Evolutionary conservation across 1,140 invertebrate species (phyloP).

Genomic region (Rhagoletis zephyria): DNA sequence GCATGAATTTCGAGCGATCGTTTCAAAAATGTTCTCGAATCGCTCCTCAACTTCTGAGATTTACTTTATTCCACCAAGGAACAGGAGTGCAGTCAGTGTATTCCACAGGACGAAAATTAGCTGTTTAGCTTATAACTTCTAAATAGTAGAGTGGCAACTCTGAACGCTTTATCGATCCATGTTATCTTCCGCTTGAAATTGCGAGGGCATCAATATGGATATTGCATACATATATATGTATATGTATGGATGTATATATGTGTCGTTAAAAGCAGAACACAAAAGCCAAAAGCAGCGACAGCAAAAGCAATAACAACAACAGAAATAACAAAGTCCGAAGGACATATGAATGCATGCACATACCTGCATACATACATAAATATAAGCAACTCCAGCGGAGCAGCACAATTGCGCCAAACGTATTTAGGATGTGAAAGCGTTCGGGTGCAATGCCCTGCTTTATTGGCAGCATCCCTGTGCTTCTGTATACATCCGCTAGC

Average conservation of each 20-base stretch:
- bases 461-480: slow-evolving; percentile 26
- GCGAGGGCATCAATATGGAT: neutral
- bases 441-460: slow-evolving; percentile 72
- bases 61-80: no score
- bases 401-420: slow-evolving; percentile 57
- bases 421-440: slow-evolving; percentile 60
- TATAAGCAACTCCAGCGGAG: slow-evolving; percentile 56
- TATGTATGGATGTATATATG: neutral
- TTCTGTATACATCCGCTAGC: neutral
- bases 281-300: neutral
- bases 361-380: neutral
- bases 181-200: neutral
- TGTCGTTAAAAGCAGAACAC: neutral
- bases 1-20: no score
- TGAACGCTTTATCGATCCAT: neutral
- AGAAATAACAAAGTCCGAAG: neutral
- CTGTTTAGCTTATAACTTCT: no score
- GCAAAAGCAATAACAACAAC: neutral
- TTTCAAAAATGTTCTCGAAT: no score
- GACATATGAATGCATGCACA: neutral
- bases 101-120: no score
- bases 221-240: neutral
- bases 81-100: no score
- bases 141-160: neutral
- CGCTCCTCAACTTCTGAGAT: no score